These are phyloP conservation scores for Ptilorrhoa leucosticta DNA, from an alignment of 2,113 vertebrate genomes.

Conservation along the genomic window DNA sequence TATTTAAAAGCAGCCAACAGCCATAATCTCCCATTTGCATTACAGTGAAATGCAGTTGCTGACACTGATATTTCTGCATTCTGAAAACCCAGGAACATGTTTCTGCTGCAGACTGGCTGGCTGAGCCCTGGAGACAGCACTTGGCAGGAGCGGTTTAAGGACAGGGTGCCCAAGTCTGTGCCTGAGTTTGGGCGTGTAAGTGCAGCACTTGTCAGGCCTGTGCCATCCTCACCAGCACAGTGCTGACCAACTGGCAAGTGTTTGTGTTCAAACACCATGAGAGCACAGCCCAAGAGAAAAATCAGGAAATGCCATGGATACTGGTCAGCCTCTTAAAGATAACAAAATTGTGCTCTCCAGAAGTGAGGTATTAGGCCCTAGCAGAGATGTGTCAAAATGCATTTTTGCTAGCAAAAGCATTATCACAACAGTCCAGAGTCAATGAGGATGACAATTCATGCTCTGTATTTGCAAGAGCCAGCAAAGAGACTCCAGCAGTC, in stretches of 20 bases:
- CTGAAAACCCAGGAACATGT: not conserved
- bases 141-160: fast-evolving
- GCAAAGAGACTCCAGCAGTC: not conserved
- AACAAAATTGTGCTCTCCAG: not conserved
- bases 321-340: not conserved
- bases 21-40: not conserved
- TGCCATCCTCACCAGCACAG: not conserved
- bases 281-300: not conserved
- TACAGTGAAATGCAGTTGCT: not conserved
- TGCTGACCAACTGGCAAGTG: not conserved
- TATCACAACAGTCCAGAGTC: not conserved
- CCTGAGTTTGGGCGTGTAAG: fast-evolving
- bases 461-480: not conserved
- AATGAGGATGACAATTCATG: not conserved
- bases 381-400: not conserved
- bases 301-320: not conserved
- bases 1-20: not conserved
- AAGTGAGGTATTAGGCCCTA: not conserved
- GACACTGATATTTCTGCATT: not conserved
- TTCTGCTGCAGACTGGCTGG: not conserved
- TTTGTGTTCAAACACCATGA: not conserved
- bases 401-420: not conserved
- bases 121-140: not conserved
- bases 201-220: not conserved
- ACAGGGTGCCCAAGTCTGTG: not conserved